Evolutionary conservation across 2,113 vertebrate genomes (phyloP), one percentile per base, ranked within the genome.

Genomic region (Lepus timidus): DNA sequence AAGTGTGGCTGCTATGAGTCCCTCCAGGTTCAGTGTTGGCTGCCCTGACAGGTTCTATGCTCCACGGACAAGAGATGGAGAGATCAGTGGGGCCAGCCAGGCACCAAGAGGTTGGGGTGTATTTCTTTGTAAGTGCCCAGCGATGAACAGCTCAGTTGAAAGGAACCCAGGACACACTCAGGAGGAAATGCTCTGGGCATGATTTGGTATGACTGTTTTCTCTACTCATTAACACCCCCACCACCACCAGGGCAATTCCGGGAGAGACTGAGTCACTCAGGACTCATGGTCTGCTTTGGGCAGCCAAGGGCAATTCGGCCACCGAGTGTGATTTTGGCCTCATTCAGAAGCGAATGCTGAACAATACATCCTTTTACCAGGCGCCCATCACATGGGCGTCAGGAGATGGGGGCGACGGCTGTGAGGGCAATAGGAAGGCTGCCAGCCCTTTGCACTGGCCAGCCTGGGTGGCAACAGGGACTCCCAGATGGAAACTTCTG

Each of bases 181-280:
- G 65, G 71, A 96, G 76, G 79, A 81, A 97, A 67, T 93, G 90
- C 93, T 92, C 74, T 27, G 61, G 4, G 27, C 65, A 75, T 91
- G 8, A 91, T 74, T 85, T 67, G 33, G 88, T 68, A 58, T 97
- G 95, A 96, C 71, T 88, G 8, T 95, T 95, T 97, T 97, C 96
- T 93, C 17, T 84, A 52, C 85, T 97, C 61, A n/a, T 96, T 96
- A 97, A 97, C 84, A 73, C 39, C 73, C 92, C 91, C 20, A 23
- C 73, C 67, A 16, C 96, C 89, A 97, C 92, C 71, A 17, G 93
- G 97, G 73, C 89, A 79, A 94, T 98, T 97, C 92, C 2, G 61
- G 86, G 73, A 96, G 95, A 95, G 39, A 90, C 85, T 98, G 98
- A 98, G 91, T 98, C 98, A 97, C 90, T 39, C 13, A 55, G 92